phyloP scores from a whole-genome alignment of 37 sponge, comb jelly and placozoan genomes.

The Ephydatia muelleri region DNA sequence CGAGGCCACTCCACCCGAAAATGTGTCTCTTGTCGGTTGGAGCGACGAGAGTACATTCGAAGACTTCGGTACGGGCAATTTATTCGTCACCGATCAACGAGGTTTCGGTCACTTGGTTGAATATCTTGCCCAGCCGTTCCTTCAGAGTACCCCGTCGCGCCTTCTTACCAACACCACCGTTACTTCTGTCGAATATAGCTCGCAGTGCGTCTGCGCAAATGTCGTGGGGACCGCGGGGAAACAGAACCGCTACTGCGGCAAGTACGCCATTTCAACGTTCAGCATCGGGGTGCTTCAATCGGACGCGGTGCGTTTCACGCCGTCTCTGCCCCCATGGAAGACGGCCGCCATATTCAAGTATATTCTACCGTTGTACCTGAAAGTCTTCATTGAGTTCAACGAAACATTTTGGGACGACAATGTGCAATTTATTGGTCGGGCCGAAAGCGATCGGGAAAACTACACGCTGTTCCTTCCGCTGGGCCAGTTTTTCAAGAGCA shows the following conservation, averaged over 20 bases:
- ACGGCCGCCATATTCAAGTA: constrained; percentile 18
- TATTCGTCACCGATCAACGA: constrained; percentile 49
- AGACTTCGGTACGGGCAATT: constrained; percentile 8
- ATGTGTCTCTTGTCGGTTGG: constrained; percentile 8
- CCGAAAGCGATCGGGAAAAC: constrained; percentile 19
- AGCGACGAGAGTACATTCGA: background rate
- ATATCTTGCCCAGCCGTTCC: constrained; percentile 36
- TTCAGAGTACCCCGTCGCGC: background rate
- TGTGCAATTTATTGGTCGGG: constrained; percentile 16
- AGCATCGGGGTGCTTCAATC: constrained; percentile 60
- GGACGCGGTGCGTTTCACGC: constrained; percentile 26
- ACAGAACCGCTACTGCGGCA: constrained; percentile 34
- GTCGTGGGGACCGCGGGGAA: background rate
- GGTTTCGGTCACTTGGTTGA: constrained; percentile 37
- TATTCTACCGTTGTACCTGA: constrained; percentile 22
- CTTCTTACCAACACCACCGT: constrained; percentile 38
- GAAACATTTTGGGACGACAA: constrained; percentile 48
- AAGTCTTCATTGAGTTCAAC: constrained; percentile 27
- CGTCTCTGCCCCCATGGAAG: constrained; percentile 38
- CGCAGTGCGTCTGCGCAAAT: constrained; percentile 60
- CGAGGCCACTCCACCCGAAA: constrained; percentile 15
- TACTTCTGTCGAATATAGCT: constrained; percentile 36
- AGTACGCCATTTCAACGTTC: constrained; percentile 50
- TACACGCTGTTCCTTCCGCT: constrained; percentile 34
- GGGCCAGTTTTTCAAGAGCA: background rate